Percentiles rank a stretch among this genome's conserved stretches.
These are phyloP conservation scores for Coccyzus lansbergi DNA, from an alignment of 2,797 vertebrate genomes.

Conservation along the genomic window DNA sequence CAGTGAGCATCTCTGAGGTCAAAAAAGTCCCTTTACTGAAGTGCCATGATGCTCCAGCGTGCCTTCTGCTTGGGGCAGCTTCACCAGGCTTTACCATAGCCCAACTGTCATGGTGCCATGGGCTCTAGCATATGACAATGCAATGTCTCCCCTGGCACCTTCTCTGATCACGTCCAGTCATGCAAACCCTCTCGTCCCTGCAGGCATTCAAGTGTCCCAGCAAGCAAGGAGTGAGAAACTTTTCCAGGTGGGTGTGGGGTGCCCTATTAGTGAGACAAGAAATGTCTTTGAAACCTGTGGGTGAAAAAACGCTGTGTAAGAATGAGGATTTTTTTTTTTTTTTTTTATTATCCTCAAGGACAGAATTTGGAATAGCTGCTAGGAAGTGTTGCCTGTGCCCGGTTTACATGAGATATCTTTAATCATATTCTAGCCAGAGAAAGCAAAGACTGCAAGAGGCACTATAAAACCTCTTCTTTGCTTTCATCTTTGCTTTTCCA, in stretches of 20 bases:
- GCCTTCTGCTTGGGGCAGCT: neutral
- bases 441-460: slow-evolving; percentile 22
- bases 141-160: neutral
- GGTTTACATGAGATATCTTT: slow-evolving; percentile 21
- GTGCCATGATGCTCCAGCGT: neutral
- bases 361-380: slow-evolving; percentile 39
- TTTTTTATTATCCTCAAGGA: neutral
- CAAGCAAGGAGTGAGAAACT: neutral
- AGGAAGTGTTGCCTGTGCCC: slow-evolving; percentile 19
- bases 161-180: neutral
- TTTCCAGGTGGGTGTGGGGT: fast-evolving
- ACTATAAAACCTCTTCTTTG: slow-evolving; percentile 31
- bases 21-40: neutral
- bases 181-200: neutral
- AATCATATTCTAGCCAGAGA: slow-evolving; percentile 35
- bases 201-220: neutral
- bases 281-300: neutral
- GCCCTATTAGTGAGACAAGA: neutral
- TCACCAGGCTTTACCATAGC: neutral
- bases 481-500: slow-evolving; percentile 51
- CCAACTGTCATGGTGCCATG: neutral
- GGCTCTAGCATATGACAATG: neutral
- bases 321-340: neutral
- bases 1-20: neutral
- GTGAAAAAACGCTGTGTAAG: slow-evolving; percentile 36